Base-by-base conservation (phyloP, 1,140 invertebrate genomes). In the Zaprionus ornatus region DNA sequence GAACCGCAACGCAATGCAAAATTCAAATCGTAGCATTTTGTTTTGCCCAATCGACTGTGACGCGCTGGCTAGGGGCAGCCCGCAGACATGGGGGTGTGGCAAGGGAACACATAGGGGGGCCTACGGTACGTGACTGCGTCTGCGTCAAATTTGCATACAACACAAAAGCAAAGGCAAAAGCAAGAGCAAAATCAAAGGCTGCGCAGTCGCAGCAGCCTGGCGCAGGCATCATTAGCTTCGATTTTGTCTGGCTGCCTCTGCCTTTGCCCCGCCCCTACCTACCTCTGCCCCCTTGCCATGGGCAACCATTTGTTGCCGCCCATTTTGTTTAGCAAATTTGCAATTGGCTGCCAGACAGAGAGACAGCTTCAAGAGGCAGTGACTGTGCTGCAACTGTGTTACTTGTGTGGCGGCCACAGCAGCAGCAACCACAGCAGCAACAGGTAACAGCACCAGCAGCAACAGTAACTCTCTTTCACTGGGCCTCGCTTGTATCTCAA, bases 311-410 rank as follows among this genome's bases (percentile, higher is more conserved):
- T 52, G 27, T 27, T 61, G 80, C 84, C 83, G 83, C 83, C 84
- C 83, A 87, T 88, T 87, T 83, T 88, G 83, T 74, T 87, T 32
- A 87, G 83, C 84, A 88, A 87, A 87, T 87, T 87, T 87, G 83
- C 83, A 87, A 87, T 87, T 87, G 83, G 83, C 66, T 85, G 77
- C 63, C 32, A 17, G 15, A 25, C 65, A 10, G 56, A 70, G 57
- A 29, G 29, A 59, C 25, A 29, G 13, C 29, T 29, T 29, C 27
- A 37, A 9, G 45, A 57, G 59, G 55, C 59, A 56, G 29, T 32
- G 29, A 32, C 29, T 32, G 29, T 32, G 27, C 40, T 45, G n/a
- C 7, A 45, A 52, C 37, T 54, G 19, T 50, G 59, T 9, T 59
- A 62, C 6, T 52, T 68, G 37, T 70, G 48, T 37, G 32, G 21